Evolutionary conservation across 1,140 invertebrate species (phyloP).

Genomic region (Papilio dardanus): DNA sequence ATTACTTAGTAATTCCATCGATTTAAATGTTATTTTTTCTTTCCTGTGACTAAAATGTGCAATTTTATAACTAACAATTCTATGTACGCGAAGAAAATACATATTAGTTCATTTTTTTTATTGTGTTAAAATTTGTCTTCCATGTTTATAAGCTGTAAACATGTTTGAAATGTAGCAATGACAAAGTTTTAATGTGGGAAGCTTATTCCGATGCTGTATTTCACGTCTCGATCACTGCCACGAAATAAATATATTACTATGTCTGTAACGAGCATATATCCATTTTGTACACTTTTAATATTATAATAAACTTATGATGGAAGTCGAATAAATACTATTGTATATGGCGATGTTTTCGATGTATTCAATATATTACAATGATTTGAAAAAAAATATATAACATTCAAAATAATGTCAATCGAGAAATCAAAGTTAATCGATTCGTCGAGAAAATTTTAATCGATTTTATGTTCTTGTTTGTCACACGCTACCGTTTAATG

Average conservation of each 20-base stretch:
- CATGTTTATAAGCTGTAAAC: conserved; percentile 29
- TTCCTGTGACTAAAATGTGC: conserved; percentile 31
- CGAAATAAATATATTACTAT: conserved; percentile 4
- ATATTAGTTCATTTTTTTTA: not conserved
- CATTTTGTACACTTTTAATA: conserved; percentile 1
- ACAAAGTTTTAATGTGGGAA: conserved; percentile 11
- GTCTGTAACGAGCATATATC: not conserved
- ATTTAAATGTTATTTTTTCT: conserved; percentile 7
- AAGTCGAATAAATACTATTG: not conserved
- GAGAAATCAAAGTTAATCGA: not conserved
- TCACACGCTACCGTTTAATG: not conserved
- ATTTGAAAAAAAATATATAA: not conserved
- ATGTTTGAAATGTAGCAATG: not conserved
- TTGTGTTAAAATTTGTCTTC: conserved; percentile 34
- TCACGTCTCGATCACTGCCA: conserved; percentile 32
- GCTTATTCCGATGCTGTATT: conserved; percentile 4
- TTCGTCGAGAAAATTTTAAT: not conserved
- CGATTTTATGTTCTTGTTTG: not conserved
- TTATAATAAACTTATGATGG: not conserved
- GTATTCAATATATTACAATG: no score
- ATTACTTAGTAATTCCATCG: conserved; percentile 22
- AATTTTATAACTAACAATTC: conserved; percentile 14
- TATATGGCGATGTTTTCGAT: not conserved
- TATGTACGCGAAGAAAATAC: not conserved
- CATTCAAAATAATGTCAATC: not conserved